Base-by-base conservation (phyloP, 2,888 invertebrate genomes). In the Drosophila lutescens region DNA sequence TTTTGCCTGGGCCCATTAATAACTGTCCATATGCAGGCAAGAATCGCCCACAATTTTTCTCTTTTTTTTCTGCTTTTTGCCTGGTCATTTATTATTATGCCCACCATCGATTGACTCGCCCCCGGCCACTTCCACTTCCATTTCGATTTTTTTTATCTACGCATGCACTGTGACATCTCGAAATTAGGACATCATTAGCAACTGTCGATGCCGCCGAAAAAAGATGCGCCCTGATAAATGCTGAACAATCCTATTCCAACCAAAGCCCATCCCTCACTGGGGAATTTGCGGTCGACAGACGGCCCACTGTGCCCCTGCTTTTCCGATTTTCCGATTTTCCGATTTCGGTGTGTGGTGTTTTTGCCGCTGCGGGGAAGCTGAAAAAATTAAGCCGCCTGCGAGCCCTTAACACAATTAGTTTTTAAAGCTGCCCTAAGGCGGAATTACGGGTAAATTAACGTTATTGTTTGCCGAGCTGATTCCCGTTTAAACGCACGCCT, bases 141-240 rank as follows among this genome's bases (percentile, higher is more conserved):
- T 23, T 71, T 66, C 20, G 2, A 20, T 51, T 40, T 34, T 49
- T 56, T 68, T 78, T 88, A 84, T 84, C 88, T 83, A 76, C 66
- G 78, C 74, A 67, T 75, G 65, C 66, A 56, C 68, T 78, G 78
- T 78, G 86, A 83, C 89, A 89, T 88, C 88, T 79, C 76, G 70
- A 86, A 86, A 86, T 86, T 88, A 86, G 88, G 89, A 88, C 86
- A 86, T 86, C 86, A 86, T 86, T 89, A 86, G 86, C 88, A 89
- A 88, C 83, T 89, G 89, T 89, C 86, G 86, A 88, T 89, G 76
- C 54, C 40, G 54, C 49, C 47, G 65, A 53, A 30, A 53, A 26
- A 30, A 79, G 83, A 89, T 82, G 77, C 46, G 36, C 43, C 57
- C 78, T 80, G 86, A 89, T 86, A 88, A 86, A 83, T 86, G 79